These are phyloP conservation scores for Poecile montanus DNA, from an alignment of 2,797 vertebrate species.

Conservation along the genomic window DNA sequence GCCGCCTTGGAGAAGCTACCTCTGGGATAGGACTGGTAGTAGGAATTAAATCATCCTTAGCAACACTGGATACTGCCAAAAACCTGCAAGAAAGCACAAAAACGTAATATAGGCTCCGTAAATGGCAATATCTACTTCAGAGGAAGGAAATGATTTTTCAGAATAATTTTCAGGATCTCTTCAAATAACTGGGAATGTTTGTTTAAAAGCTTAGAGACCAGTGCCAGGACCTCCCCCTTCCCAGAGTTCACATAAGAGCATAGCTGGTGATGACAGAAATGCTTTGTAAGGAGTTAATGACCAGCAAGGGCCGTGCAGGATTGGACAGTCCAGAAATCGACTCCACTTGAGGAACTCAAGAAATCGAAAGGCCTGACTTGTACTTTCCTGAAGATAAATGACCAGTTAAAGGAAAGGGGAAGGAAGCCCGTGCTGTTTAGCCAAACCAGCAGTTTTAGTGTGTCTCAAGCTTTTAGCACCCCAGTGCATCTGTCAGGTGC, in stretches of 20 bases:
- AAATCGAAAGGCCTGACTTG: not conserved
- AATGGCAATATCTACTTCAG: not conserved
- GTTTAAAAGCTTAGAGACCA: not conserved
- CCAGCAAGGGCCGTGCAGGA: not conserved
- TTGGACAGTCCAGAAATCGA: not conserved
- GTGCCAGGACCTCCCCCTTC: not conserved
- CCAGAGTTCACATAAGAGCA: not conserved
- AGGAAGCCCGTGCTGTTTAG: not conserved
- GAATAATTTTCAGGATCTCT: not conserved
- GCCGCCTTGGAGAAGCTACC: not conserved
- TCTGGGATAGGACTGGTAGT: not conserved
- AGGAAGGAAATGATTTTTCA: not conserved
- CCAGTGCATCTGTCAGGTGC: not conserved
- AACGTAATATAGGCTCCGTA: not conserved
- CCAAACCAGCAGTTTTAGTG: not conserved
- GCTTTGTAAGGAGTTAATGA: not conserved
- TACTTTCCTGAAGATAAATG: not conserved
- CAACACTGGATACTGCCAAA: not conserved
- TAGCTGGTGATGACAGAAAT: not conserved
- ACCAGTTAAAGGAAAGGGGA: not conserved
- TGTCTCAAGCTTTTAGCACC: not conserved
- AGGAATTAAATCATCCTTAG: not conserved
- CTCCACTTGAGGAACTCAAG: not conserved
- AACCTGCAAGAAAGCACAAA: not conserved
- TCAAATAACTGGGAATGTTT: not conserved